Base-by-base conservation (phyloP, 2,888 invertebrate species). In the Gymnosoma rotundatum region DNA sequence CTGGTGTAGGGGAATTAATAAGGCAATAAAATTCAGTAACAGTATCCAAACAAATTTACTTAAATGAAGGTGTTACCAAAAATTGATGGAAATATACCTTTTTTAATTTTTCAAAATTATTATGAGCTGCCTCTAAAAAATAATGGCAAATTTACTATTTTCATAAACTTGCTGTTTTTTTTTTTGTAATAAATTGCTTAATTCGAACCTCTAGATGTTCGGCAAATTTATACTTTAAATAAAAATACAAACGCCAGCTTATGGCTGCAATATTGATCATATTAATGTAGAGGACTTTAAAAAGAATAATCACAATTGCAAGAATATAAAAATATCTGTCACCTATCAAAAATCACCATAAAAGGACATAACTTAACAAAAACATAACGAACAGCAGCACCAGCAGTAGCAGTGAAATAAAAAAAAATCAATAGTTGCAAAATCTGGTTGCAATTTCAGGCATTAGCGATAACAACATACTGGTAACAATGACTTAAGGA, bases 311-410 rank as follows among this genome's bases (percentile, higher is more conserved):
- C 79, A 81, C 58, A 70, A 81, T 83, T 66, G 78, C 50, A 84
- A 66, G 75, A 81, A 83, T 83, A 84, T 79, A 86, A 80, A 82
- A 82, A 84, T 83, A 83, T 90, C 90, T 90, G 90, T 90, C 90
- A 90, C 90, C 90, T 90, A 90, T 90, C 90, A 90, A 90, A 90
- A 90, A 88, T 90, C 84, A 86, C 90, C 90, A 88, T 90, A 90
- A 90, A 90, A 90, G 90, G 90, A 89, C 88, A 90, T 90, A 90
- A 90, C 87, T 89, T 86, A 84, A 84, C 78, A 78, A 81, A 81
- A 84, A 81, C 84, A 81, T 84, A 81, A 74, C 78, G 79, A 72
- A 45, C 75, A 79, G 64, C 74, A 64, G 25, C 45, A 45, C 20
- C n/a, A 78, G n/a, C 36, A 45, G 10, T 16, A 64, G 56, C 48